Conservation (phyloP, 2,113 vertebrate species). For the Tursiops truncatus region DNA sequence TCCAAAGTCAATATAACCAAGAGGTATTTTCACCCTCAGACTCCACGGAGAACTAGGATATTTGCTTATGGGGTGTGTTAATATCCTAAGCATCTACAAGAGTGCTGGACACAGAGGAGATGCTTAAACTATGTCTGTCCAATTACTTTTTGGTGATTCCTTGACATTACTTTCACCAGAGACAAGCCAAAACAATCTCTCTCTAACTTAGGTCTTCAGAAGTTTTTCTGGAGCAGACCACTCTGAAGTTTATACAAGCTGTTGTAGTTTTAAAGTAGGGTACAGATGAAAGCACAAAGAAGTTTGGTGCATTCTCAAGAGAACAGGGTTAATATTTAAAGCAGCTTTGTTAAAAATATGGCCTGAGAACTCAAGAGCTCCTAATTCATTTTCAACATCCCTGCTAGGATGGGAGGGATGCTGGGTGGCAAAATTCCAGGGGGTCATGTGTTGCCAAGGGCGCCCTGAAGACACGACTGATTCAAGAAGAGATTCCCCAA, state of each 20-base stretch:
- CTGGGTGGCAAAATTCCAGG: too few species aligned
- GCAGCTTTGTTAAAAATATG: not conserved
- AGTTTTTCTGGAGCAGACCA: slow-evolving; percentile 1
- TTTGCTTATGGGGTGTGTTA: not conserved
- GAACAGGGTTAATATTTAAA: not conserved
- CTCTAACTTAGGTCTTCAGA: not conserved
- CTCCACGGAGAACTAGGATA: not conserved
- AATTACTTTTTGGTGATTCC: not conserved
- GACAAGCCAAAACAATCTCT: not conserved
- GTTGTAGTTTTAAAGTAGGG: not conserved
- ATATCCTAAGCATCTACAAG: not conserved
- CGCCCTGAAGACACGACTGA: too few species aligned
- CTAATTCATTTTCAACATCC: not conserved
- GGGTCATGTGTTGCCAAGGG: not conserved
- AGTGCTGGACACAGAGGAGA: not conserved
- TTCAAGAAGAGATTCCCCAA: not conserved
- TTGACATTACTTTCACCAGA: not conserved
- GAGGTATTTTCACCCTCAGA: not conserved
- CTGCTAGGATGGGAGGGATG: fast-evolving
- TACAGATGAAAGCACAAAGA: not conserved
- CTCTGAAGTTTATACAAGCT: slow-evolving; percentile 2
- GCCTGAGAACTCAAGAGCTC: not conserved
- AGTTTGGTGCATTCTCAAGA: not conserved
- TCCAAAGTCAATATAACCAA: not conserved
- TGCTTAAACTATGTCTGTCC: not conserved